Evolutionary conservation across 2,888 invertebrate species (phyloP).

Genomic region (Drosophila testacea): DNA sequence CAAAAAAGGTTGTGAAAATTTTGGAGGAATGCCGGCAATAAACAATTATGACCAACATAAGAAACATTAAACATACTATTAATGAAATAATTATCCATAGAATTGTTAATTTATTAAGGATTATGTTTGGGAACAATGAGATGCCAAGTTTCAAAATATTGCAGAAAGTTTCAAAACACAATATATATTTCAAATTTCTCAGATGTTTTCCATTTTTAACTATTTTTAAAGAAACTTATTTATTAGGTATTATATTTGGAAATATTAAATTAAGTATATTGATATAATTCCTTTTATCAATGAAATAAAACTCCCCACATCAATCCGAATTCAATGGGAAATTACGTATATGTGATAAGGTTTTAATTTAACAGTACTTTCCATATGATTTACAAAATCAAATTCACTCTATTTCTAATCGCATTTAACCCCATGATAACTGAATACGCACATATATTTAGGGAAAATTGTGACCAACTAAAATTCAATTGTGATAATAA

Average conservation of each 20-base stretch:
- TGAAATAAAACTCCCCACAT: background rate
- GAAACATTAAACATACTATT: background rate
- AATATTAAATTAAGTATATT: too few relatives aligned
- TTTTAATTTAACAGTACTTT: conserved; percentile 10
- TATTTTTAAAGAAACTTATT: too few relatives aligned
- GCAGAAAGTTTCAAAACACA: background rate
- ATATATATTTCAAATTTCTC: background rate
- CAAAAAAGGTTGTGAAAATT: conserved; percentile 8
- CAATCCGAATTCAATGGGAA: background rate
- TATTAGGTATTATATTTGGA: too few relatives aligned
- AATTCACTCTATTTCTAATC: conserved; percentile 14
- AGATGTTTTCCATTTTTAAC: too few relatives aligned
- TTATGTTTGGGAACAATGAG: too few relatives aligned
- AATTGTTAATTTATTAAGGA: background rate
- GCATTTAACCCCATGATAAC: conserved; percentile 17
- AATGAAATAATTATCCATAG: background rate
- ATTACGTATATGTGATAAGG: background rate
- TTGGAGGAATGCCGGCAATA: background rate
- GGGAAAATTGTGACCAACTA: conserved; percentile 17
- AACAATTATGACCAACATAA: background rate
- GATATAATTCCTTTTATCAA: too few relatives aligned
- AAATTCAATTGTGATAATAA: conserved; percentile 51
- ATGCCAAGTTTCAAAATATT: background rate
- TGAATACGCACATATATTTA: conserved; percentile 10
- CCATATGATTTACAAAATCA: conserved; percentile 13